Evolutionary conservation across 2,888 invertebrate species (phyloP), one percentile per base, ranked within the genome.

Genomic region (Lissonota sp.): DNA sequence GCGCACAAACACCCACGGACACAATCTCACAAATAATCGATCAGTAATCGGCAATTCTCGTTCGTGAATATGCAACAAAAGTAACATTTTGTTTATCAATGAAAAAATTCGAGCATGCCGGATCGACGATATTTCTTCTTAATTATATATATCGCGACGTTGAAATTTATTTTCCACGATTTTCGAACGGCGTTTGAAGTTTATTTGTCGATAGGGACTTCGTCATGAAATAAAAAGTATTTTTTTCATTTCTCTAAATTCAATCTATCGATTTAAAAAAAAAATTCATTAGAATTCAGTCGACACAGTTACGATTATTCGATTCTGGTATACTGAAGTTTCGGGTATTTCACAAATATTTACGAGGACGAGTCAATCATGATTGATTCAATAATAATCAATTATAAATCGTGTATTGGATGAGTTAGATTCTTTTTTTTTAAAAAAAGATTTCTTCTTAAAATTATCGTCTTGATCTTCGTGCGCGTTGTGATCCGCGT

Each of bases 381-480:
- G 72, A 73, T 73, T 73, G 44, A 55, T 46, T 14, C 63, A 63
- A 26, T 26, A 26, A 26, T 16, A 49, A 55, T 42, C 16, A 72
- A 44, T 63, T 14, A n/a, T 55, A 40, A 42, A 39, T 37, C 44
- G 5, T 71, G 16, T 46, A 72, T 46, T 12, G 12, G 37, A 16
- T 6, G 26, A 1, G 6, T 44, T 44, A 6, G 10, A 44, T 44
- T 44, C 4, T 44, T 6, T 44, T 44, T 44, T 12, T 64, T 46
- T n/a, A n/a, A n/a, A n/a, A n/a, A n/a, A n/a, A n/a, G n/a, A n/a
- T n/a, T n/a, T n/a, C n/a, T n/a, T 12, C 51, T 60, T 16, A 42
- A 53, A 16, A 77, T 90, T 90, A 92, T 88, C 92, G 91, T 51
- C 92, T 88, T 26, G 91, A 92, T 86, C 92, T 88, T 73, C 92